phyloP scores from a whole-genome alignment of 2,113 vertebrate genomes.

The Catharus fuscescens region DNA sequence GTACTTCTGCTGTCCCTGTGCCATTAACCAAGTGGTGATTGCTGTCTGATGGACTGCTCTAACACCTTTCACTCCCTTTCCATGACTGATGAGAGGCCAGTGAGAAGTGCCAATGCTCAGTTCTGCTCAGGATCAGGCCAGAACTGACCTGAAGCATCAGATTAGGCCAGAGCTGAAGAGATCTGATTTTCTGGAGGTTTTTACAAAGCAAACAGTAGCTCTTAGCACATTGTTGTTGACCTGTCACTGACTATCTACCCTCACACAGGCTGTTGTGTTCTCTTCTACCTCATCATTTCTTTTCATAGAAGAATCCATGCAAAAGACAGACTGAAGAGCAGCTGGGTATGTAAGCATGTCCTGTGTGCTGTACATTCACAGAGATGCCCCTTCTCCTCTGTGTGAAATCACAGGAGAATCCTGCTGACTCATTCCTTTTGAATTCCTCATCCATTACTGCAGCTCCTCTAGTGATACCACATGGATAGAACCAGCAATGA shows the following conservation, averaged over 20 bases:
- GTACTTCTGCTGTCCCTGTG: background rate
- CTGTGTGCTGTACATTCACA: background rate
- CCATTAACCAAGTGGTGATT: background rate
- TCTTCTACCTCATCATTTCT: background rate
- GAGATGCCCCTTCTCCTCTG: background rate
- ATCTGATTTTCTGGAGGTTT: background rate
- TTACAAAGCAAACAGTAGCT: background rate
- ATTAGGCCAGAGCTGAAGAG: background rate
- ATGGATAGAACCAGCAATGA: background rate
- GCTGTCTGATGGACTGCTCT: background rate
- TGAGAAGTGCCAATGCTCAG: background rate
- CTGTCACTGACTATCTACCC: background rate
- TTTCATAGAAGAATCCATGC: background rate
- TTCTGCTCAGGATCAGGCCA: background rate
- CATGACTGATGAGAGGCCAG: background rate
- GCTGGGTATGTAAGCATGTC: background rate
- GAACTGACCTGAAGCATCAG: background rate
- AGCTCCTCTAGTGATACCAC: background rate
- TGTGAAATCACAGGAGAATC: background rate
- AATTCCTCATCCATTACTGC: background rate
- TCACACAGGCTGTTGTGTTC: background rate
- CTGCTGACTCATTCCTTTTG: background rate
- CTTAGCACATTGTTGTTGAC: rapidly evolving
- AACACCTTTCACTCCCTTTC: background rate
- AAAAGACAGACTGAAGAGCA: background rate